Base-by-base conservation (phyloP, 2,888 invertebrate genomes). In the Dicyrtomina minuta region DNA sequence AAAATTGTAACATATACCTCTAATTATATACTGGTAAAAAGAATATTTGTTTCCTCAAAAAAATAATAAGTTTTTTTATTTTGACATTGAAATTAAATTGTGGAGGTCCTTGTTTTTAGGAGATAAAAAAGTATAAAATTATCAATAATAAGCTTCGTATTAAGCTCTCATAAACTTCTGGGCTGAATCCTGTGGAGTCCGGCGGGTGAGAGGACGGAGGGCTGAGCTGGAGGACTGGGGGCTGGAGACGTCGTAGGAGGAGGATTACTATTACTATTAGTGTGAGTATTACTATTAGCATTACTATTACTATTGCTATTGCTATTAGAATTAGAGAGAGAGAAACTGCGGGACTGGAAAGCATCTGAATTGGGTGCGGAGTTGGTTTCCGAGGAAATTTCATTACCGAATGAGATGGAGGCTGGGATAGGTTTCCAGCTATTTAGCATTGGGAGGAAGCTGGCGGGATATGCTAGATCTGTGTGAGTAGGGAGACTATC, bases 381-480 rank as follows among this genome's bases (percentile, higher is more conserved):
- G 8, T 33, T 27, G 4, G 1, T 4, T 59, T 59, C 5, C 15
- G 20, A 39, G 22, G 41, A n/a, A n/a, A 59, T 59, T 41, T 55
- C 27, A 22, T 55, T 55, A 26, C 13, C 24, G 51, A 33, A 33
- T 33, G 33, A 33, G 33, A 33, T 33, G 33, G 58, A 56, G 44
- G 22, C 41, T 6, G 66, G 66, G 6, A 66, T 66, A 15, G 66
- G 66, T 44, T 66, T 66, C 66, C 66, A 66, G 24, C 43, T 44
- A 17, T 43, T 26, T 1, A 22, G 64, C 15, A 27, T 55, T 27
- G 66, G 66, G 13, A 66, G 24, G 24, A 66, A 56, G 56, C 22
- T 33, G 39, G 22, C 8, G 1, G 15, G 51, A 33, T 26, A 51
- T 8, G 64, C 46, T 12, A 51, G n/a, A 26, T n/a, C 26, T 4